Evolutionary conservation across 2,888 invertebrate species (phyloP).

Genomic region (Hirtodrosophila trivittata): DNA sequence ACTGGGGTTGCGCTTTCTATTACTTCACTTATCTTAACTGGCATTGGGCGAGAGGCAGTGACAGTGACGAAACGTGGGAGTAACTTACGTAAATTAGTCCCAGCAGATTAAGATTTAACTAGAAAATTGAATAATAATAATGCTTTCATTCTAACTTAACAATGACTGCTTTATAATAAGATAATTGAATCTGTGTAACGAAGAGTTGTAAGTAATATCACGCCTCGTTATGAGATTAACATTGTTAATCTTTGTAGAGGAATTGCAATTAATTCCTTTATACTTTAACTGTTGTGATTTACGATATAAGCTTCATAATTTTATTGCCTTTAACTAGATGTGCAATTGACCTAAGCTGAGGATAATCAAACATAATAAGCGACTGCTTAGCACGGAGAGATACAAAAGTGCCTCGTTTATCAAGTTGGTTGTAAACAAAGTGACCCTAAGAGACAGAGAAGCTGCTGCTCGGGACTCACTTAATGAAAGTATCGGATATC

Average conservation of each 20-base stretch:
- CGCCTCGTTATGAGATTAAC: too few relatives aligned
- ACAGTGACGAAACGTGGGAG: slow-evolving; percentile 55
- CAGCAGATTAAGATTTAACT: too few relatives aligned
- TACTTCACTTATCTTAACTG: background rate
- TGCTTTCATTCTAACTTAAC: too few relatives aligned
- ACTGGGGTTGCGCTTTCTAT: slow-evolving; percentile 44
- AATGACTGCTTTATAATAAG: too few relatives aligned
- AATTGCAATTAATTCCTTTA: too few relatives aligned
- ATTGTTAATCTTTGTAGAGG: too few relatives aligned
- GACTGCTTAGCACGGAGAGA: slow-evolving; percentile 8
- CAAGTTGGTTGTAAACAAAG: slow-evolving; percentile 41
- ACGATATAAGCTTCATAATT: too few relatives aligned
- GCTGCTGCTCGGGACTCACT: slow-evolving; percentile 37
- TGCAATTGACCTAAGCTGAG: slow-evolving; percentile 15
- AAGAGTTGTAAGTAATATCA: too few relatives aligned
- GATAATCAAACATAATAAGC: slow-evolving; percentile 17
- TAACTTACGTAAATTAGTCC: slow-evolving; percentile 39
- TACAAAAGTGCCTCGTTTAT: slow-evolving; percentile 18
- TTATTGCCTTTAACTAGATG: too few relatives aligned
- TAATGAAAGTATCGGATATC: slow-evolving; percentile 60
- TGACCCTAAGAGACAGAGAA: slow-evolving; percentile 15
- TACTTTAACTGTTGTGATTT: too few relatives aligned
- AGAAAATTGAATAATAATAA: too few relatives aligned
- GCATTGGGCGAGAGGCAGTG: slow-evolving; percentile 8
- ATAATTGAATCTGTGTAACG: too few relatives aligned